phyloP scores from a whole-genome alignment of 1,140 invertebrate species.

The Hesperophylax magnus region DNA sequence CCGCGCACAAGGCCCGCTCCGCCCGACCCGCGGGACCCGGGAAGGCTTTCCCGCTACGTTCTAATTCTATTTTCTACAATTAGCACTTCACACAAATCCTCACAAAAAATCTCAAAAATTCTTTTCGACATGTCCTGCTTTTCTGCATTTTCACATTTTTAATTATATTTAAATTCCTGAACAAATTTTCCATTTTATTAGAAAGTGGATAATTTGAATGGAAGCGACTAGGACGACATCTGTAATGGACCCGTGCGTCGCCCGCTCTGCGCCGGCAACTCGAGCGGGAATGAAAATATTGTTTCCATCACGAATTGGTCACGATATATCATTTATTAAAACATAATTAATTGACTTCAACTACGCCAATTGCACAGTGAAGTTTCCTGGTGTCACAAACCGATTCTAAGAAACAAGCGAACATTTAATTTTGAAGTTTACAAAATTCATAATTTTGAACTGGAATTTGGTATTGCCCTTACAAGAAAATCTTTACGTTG shows the following conservation, averaged over 20 bases:
- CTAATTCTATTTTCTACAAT: neutral
- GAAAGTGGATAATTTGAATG: neutral
- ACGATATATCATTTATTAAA: constrained; percentile 14
- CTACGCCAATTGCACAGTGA: neutral
- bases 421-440: neutral
- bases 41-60: constrained; percentile 1
- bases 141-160: neutral
- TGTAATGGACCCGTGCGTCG: constrained; percentile 57
- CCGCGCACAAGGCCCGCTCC: constrained; percentile 49
- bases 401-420: neutral
- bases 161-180: neutral
- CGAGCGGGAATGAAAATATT: neutral
- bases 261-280: constrained; percentile 51
- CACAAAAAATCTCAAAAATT: constrained; percentile 15
- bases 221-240: constrained; percentile 20
- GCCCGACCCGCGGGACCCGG: constrained; percentile 51
- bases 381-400: neutral
- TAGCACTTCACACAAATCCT: neutral
- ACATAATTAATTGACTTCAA: constrained; percentile 8
- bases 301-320: neutral
- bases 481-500: neutral
- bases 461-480: neutral
- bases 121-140: neutral
- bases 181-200: neutral
- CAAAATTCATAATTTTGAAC: neutral